These are phyloP conservation scores for Tetheella fluctuosa DNA, from an alignment of 2,888 invertebrate genomes.

Conservation along the genomic window DNA sequence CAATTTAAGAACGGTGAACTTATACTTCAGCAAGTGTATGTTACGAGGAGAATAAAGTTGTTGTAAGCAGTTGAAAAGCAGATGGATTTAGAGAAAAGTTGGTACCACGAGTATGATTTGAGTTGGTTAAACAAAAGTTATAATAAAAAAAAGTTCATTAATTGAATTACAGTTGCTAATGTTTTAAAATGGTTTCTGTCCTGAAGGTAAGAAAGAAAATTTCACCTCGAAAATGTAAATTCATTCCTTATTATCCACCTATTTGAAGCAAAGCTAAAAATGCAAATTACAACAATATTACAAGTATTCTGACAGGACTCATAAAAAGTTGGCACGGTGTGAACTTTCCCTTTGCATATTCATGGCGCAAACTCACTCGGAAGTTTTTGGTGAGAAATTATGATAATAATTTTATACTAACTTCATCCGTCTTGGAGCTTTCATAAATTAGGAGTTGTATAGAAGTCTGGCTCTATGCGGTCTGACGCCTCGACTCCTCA, in stretches of 20 bases:
- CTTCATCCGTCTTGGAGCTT: slow-evolving; percentile 73
- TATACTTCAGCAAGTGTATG: slow-evolving; percentile 28
- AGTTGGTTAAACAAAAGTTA: too few relatives aligned
- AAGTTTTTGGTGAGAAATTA: slow-evolving; percentile 82
- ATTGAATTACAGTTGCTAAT: not conserved
- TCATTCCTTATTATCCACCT: slow-evolving; percentile 1
- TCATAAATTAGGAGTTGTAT: slow-evolving; percentile 66
- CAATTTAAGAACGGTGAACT: slow-evolving; percentile 35
- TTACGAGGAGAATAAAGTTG: slow-evolving; percentile 10
- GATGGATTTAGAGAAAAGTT: not conserved
- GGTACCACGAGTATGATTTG: not conserved
- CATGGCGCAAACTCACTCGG: slow-evolving; percentile 75
- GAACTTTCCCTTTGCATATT: slow-evolving; percentile 80
- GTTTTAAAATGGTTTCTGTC: not conserved
- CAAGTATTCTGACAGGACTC: slow-evolving; percentile 72
- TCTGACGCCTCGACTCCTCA: slow-evolving; percentile 44
- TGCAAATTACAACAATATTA: slow-evolving; percentile 70
- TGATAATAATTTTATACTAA: slow-evolving; percentile 80
- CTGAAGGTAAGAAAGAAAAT: not conserved
- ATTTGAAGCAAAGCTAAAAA: slow-evolving; percentile 47
- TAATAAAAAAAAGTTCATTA: too few relatives aligned
- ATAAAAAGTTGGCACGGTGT: slow-evolving; percentile 73
- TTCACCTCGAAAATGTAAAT: not conserved
- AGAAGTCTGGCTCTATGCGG: slow-evolving; percentile 47
- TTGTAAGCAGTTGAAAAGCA: slow-evolving; percentile 1